Conservation (phyloP, 1,140 invertebrate species). For the Trissolcus basalis region DNA sequence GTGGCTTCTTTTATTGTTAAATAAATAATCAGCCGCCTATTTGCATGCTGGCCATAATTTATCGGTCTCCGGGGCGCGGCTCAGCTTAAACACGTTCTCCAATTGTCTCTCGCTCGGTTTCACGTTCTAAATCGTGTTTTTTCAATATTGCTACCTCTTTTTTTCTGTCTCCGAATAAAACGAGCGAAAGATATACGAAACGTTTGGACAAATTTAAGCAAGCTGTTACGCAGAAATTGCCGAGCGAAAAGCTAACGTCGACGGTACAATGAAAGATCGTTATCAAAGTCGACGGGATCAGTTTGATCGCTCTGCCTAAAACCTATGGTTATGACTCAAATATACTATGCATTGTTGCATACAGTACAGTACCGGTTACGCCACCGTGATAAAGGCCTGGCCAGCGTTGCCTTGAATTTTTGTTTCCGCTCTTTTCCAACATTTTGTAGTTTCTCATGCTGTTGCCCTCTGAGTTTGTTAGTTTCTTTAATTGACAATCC, state of each 20-base stretch:
- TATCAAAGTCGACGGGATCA: constrained; percentile 40
- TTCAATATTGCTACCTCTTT: constrained; percentile 44
- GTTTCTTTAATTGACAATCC: constrained; percentile 66
- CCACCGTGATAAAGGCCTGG: constrained; percentile 47
- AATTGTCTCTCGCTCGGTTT: constrained; percentile 54
- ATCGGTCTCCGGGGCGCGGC: constrained; percentile 40
- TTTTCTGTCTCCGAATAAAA: constrained; percentile 26
- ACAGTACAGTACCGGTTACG: constrained; percentile 40
- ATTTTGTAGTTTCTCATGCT: constrained; percentile 41
- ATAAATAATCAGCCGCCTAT: constrained; percentile 63
- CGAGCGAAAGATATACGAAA: constrained; percentile 29
- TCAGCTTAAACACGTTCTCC: constrained; percentile 41
- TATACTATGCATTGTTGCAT: constrained; percentile 48
- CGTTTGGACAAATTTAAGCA: constrained; percentile 40
- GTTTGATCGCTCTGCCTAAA: constrained; percentile 40
- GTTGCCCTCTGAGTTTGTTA: constrained; percentile 56
- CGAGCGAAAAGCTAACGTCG: constrained; percentile 37
- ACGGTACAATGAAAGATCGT: constrained; percentile 40
- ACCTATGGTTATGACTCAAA: constrained; percentile 51
- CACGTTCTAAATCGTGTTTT: constrained; percentile 29
- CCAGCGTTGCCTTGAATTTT: constrained; percentile 1
- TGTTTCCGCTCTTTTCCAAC: constrained; percentile 12
- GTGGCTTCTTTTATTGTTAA: constrained; percentile 62
- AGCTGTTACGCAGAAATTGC: constrained; percentile 26
- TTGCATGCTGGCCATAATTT: constrained; percentile 61